Evolutionary conservation across 2,888 invertebrate genomes (phyloP).

Genomic region (Drosophila fungiperda): DNA sequence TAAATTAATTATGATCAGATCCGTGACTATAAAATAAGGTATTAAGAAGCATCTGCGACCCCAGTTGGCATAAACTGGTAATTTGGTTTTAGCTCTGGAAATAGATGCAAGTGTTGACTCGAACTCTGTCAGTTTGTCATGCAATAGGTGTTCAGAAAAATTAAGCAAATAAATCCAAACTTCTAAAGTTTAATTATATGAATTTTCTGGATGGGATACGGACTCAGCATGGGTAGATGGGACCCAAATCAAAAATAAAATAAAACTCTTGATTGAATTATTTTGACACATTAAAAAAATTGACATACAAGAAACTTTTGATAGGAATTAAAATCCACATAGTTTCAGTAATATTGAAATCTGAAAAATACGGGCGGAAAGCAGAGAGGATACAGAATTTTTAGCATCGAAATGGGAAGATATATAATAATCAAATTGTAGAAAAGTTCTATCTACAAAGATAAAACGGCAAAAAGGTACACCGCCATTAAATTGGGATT

Average conservation of each 20-base stretch:
- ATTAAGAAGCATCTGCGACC: neutral
- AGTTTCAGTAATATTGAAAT: too few species aligned
- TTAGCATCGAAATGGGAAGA: neutral
- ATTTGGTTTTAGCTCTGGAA: neutral
- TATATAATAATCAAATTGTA: neutral
- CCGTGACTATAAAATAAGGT: neutral
- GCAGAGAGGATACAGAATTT: neutral
- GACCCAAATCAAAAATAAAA: neutral
- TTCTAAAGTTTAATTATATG: neutral
- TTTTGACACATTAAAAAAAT: neutral
- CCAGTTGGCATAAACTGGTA: neutral
- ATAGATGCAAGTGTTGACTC: neutral
- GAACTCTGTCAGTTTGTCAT: neutral
- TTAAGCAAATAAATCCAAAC: neutral
- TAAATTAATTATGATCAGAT: neutral
- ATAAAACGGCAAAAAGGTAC: neutral
- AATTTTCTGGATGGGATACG: neutral
- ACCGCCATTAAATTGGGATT: neutral
- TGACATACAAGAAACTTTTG: neutral
- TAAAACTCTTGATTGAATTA: neutral
- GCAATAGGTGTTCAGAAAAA: neutral
- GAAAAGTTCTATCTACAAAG: neutral
- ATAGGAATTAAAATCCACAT: neutral
- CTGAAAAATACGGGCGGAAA: neutral
- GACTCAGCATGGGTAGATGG: neutral